These are phyloP conservation scores for Mionectes olivaceus DNA, from an alignment of 2,797 vertebrate species.

Conservation along the genomic window DNA sequence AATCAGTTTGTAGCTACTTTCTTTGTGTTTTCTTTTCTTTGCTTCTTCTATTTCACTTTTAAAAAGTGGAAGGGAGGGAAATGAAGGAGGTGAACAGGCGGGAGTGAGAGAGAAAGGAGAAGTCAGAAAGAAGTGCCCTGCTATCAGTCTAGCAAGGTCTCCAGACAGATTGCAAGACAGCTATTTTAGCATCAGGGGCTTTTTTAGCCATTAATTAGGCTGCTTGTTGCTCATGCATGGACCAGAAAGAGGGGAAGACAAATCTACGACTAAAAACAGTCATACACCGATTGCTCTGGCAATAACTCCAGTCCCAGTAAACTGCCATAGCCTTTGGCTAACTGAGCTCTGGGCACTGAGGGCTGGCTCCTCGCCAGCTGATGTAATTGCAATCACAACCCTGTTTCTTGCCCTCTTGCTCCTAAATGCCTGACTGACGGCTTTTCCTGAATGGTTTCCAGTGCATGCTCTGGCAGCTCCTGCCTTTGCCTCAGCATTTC, in stretches of 20 bases:
- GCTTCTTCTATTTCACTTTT: background rate
- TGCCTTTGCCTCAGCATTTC: conserved; percentile 5
- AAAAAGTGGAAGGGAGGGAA: background rate
- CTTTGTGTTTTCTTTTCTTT: background rate
- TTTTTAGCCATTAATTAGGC: conserved; percentile 28
- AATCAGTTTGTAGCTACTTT: background rate
- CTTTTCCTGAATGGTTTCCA: conserved; percentile 1
- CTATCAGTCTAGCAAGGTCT: background rate
- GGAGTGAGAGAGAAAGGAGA: background rate
- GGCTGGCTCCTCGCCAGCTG: conserved; percentile 17
- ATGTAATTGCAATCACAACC: conserved; percentile 8
- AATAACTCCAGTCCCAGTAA: background rate
- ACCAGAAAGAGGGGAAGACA: background rate
- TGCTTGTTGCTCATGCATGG: background rate
- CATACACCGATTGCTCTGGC: background rate
- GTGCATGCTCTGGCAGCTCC: background rate
- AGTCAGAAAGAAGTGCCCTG: background rate
- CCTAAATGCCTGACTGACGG: background rate
- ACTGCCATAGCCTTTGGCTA: background rate
- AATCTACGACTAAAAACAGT: background rate
- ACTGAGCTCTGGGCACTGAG: background rate
- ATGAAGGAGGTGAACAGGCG: background rate
- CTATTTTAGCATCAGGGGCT: background rate
- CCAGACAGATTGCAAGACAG: background rate
- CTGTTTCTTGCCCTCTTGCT: conserved; percentile 22